Percentiles rank a stretch among this genome's conserved stretches.
These are phyloP conservation scores for Sycobia sp. DNA, from an alignment of 1,140 invertebrate species.

Conservation along the genomic window DNA sequence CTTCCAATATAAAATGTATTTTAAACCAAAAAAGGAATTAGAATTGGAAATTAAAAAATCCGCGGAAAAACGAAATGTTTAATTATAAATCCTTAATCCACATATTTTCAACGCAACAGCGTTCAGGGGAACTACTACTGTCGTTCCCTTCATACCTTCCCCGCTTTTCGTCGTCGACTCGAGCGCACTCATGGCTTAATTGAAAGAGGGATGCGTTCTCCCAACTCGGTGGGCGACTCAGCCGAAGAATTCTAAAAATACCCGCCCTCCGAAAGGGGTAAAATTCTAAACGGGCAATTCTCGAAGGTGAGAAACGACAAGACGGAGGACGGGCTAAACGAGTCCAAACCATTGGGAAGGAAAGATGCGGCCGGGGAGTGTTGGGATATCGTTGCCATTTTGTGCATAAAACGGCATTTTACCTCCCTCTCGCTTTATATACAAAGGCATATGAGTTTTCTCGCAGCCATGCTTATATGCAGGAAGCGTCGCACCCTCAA, in stretches of 20 bases:
- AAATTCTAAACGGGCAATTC: neutral
- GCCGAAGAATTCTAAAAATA: constrained; percentile 30
- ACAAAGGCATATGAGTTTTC: too few species aligned
- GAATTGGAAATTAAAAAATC: too few species aligned
- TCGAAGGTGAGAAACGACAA: constrained; percentile 2
- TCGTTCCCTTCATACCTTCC: too few species aligned
- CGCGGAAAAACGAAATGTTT: too few species aligned
- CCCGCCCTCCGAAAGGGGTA: neutral
- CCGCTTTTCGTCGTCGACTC: constrained; percentile 5
- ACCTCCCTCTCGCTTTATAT: neutral
- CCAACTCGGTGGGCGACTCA: neutral
- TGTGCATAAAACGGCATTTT: constrained; percentile 14
- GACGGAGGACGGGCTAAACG: too few species aligned
- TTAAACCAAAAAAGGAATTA: too few species aligned
- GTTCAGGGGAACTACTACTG: too few species aligned
- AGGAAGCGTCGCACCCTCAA: neutral
- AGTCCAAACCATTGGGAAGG: too few species aligned
- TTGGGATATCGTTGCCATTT: constrained; percentile 2
- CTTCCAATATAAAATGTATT: too few species aligned
- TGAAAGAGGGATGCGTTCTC: neutral
- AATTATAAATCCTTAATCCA: too few species aligned
- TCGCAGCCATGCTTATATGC: neutral
- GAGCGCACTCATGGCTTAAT: neutral
- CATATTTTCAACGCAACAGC: too few species aligned
- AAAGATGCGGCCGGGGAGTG: neutral